Conservation (phyloP, 2,888 invertebrate species). For the Tenthredo distinguenda region DNA sequence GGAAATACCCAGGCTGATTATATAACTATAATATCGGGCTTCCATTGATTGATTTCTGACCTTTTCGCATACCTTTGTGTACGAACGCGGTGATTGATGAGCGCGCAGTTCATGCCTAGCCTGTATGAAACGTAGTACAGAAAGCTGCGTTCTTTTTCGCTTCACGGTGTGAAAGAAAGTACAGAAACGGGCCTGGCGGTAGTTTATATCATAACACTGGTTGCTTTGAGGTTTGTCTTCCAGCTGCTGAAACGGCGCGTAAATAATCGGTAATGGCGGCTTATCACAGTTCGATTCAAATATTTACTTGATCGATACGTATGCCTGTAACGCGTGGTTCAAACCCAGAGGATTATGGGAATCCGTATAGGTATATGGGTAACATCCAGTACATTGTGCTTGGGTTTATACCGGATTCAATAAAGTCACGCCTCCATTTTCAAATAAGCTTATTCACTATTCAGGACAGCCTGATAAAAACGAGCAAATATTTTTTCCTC, state of each 20-base stretch:
- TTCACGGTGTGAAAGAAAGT: not conserved
- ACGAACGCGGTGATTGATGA: not conserved
- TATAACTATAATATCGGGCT: not conserved
- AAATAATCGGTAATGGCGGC: slow-evolving; percentile 10
- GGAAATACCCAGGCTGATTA: not conserved
- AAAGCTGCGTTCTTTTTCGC: not conserved
- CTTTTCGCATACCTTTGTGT: not conserved
- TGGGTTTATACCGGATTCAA: not conserved
- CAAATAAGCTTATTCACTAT: slow-evolving; percentile 9
- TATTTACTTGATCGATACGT: slow-evolving; percentile 13
- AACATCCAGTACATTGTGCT: not conserved
- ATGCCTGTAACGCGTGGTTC: not conserved
- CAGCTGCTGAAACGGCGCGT: slow-evolving; percentile 13
- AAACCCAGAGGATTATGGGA: not conserved
- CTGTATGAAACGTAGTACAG: not conserved
- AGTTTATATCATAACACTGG: slow-evolving; percentile 1
- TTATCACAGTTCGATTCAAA: slow-evolving; percentile 34
- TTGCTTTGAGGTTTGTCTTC: not conserved
- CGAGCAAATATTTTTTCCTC: not conserved
- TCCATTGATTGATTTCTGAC: not conserved
- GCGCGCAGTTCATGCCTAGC: not conserved
- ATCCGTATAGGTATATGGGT: not conserved
- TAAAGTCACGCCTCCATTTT: not conserved
- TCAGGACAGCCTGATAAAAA: not conserved
- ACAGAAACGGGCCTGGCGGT: not conserved